Percentiles rank a stretch among this genome's conserved stretches.
These are phyloP conservation scores for Marisa cornuarietis DNA, from an alignment of 1,140 invertebrate genomes.

Conservation along the genomic window DNA sequence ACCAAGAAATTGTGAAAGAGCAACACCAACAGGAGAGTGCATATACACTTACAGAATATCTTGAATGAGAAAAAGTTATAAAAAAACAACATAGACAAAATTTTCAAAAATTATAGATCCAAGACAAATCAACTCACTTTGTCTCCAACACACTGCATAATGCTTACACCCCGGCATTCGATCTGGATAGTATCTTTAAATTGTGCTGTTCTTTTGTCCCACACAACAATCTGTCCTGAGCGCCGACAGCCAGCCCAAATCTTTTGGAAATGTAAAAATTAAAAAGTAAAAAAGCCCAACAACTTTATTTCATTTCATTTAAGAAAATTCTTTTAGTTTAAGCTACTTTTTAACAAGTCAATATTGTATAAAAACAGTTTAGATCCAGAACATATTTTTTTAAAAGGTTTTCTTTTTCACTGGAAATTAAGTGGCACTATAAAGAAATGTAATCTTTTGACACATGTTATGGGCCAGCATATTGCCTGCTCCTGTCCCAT, in stretches of 20 bases:
- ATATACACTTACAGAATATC: too few species aligned
- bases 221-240: constrained; percentile 40
- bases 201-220: constrained; percentile 35
- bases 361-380: too few species aligned
- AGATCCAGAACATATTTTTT: too few species aligned
- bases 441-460: too few species aligned
- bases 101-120: too few species aligned
- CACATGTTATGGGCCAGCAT: too few species aligned
- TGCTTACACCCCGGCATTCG: constrained; percentile 46
- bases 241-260: constrained; percentile 49
- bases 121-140: constrained; percentile 30
- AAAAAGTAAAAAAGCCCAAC: constrained; percentile 3
- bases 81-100: too few species aligned
- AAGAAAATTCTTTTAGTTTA: too few species aligned
- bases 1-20: background rate
- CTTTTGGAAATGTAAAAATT: constrained; percentile 13
- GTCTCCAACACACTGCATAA: constrained; percentile 37
- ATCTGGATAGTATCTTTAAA: constrained; percentile 20
- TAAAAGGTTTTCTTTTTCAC: too few species aligned
- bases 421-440: too few species aligned
- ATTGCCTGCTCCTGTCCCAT: too few species aligned
- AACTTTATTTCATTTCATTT: background rate
- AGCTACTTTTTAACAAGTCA: too few species aligned
- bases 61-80: background rate
- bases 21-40: background rate